A percentile compares a stretch with the other conserved stretches of the same genome.
Conservation (phyloP, 2,888 invertebrate genomes). For the Hyposoter dolosus region DNA sequence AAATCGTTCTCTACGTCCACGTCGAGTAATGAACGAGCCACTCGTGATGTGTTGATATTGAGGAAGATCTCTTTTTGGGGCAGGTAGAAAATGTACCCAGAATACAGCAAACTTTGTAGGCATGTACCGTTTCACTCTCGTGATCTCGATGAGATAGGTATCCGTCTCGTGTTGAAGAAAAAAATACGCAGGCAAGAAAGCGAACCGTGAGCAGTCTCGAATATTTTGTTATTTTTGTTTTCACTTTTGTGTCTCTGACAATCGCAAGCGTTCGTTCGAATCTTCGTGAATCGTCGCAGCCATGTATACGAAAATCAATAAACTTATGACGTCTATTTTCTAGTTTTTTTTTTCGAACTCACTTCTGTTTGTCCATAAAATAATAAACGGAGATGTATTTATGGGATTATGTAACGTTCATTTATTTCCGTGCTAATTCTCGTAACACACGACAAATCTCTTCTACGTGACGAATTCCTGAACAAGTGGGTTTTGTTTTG, state of each 20-base stretch:
- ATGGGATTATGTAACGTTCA: slow-evolving; percentile 71
- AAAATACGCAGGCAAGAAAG: neutral
- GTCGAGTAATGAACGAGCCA: slow-evolving; percentile 50
- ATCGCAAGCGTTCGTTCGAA: neutral
- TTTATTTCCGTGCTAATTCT: slow-evolving; percentile 70
- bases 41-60: slow-evolving; percentile 57
- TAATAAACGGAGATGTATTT: neutral
- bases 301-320: no score
- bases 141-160: slow-evolving; percentile 57
- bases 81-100: slow-evolving; percentile 30
- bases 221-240: neutral
- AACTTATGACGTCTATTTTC: no score
- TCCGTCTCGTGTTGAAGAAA: slow-evolving; percentile 27
- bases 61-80: slow-evolving; percentile 53
- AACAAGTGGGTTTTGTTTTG: slow-evolving; percentile 77
- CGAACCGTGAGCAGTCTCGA: neutral
- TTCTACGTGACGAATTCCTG: slow-evolving; percentile 82
- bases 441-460: slow-evolving; percentile 77
- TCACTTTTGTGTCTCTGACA: neutral
- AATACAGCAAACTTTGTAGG: slow-evolving; percentile 13
- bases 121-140: slow-evolving; percentile 60
- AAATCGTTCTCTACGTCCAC: slow-evolving; percentile 47
- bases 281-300: neutral
- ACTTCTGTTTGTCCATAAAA: neutral
- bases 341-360: neutral